Percentiles rank a stretch among this genome's conserved stretches.
phyloP scores from a whole-genome alignment of 2,113 vertebrate genomes.

The Scartelaos histophorus region DNA sequence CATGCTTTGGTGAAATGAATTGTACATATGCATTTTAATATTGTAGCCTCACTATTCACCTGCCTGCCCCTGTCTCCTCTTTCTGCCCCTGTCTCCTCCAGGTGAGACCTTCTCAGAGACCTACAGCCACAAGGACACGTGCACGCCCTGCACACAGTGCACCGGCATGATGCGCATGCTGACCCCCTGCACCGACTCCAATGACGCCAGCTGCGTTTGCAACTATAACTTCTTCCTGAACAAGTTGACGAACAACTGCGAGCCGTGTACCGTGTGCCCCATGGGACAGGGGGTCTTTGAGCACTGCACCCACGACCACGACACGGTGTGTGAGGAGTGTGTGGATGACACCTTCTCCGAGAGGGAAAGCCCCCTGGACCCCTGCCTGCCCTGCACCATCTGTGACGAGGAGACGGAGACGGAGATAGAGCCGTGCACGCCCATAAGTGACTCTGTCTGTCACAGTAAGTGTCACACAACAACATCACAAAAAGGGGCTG shows the following conservation, averaged over 20 bases:
- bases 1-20: too few species aligned
- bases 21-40: too few species aligned
- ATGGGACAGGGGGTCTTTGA: constrained; percentile 82
- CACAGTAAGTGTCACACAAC: constrained; percentile 76
- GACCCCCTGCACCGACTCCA: constrained; percentile 93
- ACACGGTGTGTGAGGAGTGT: constrained; percentile 91
- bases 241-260: constrained; percentile 62
- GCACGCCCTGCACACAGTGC: constrained; percentile 85
- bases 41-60: constrained; percentile 35
- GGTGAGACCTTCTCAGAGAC: constrained; percentile 91
- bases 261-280: constrained; percentile 83
- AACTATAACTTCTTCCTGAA: constrained; percentile 86
- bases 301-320: constrained; percentile 80
- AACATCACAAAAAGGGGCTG: too few species aligned
- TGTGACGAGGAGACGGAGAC: constrained; percentile 86
- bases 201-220: constrained; percentile 88
- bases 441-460: constrained; percentile 80
- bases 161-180: constrained; percentile 88
- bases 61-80: constrained; percentile 3
- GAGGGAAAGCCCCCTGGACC: constrained; percentile 89
- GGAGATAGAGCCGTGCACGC: constrained; percentile 77
- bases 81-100: constrained; percentile 33
- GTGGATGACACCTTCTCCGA: constrained; percentile 87
- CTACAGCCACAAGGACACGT: constrained; percentile 85
- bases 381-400: constrained; percentile 92